Evolutionary conservation across 2,797 vertebrate species (phyloP), one percentile per base, ranked within the genome.

Genomic region (Crax fasciolata): DNA sequence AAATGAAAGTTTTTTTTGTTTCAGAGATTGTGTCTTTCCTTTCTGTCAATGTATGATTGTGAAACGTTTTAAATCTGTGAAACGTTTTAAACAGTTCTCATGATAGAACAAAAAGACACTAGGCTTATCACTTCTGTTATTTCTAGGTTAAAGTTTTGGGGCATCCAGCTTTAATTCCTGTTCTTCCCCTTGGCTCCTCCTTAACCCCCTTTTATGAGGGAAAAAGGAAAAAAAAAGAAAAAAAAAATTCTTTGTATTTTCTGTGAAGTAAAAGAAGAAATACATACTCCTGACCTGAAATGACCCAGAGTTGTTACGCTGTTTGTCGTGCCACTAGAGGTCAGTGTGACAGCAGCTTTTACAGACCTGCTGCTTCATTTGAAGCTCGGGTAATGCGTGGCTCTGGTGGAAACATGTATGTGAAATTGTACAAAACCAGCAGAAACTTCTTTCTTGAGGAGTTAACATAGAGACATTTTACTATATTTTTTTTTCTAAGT

Each of bases 301-400:
- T 55, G 51, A 43, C 43, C 19, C 28, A 10, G 24, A 65, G 27
- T 52, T 71, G 43, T 74, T 30, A n/a, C 1, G 35, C 19, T 17
- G 55, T 67, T 27, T 49, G 44, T 57, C 25, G 55, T 73, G 72
- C 97, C 98, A 86, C 82, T 67, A 79, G 96, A 93, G 89, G 96
- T 80, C 93, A 20, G 80, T 57, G 66, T 84, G 61, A 39, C 46
- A 83, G 74, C 87, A 78, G 43, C 49, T 48, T 52, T 54, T 43
- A 3, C 11, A 4, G 13, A 30, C 27, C 35, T 5, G 4, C 24
- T 30, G 7, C 41, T 77, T 59, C 17, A 8, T 44, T 52, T 28
- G 25, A 23, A 38, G 32, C 15, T 61, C 8, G 0, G 6, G 39
- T 38, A 24, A 67, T 4, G 2, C 2, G 0, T 4, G 18, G 7